Evolutionary conservation across 92 coral and sea anemone genomes (phyloP).

Genomic region (Phenganax marumi): DNA sequence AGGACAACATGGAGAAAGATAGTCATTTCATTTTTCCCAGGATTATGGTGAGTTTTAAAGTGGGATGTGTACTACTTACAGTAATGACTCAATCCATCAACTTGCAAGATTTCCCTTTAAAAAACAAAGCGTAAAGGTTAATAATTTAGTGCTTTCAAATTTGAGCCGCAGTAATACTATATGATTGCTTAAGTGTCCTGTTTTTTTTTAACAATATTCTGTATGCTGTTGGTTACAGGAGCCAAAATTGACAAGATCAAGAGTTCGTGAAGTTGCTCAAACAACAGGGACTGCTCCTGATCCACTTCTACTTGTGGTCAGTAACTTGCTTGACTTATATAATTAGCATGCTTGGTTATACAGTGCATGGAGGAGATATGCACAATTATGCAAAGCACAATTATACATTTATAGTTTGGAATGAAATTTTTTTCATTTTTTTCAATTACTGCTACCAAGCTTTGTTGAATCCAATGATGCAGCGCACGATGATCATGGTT

Average conservation of each 20-base stretch:
- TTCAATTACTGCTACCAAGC: no score
- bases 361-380: no score
- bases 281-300: slow-evolving; percentile 70
- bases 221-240: slow-evolving; percentile 49
- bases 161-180: not conserved
- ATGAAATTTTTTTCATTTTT: no score
- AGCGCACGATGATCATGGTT: no score
- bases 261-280: slow-evolving; percentile 56
- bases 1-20: slow-evolving; percentile 6
- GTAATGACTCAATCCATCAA: no score
- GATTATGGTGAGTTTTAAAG: slow-evolving; percentile 55
- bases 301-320: slow-evolving; percentile 78
- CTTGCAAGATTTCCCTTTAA: no score
- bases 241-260: slow-evolving; percentile 95
- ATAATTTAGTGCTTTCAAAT: not conserved
- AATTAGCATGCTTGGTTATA: no score
- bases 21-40: slow-evolving; percentile 30
- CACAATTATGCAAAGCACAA: no score
- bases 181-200: not conserved
- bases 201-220: not conserved
- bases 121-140: not conserved
- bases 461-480: no score
- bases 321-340: not conserved
- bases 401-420: no score
- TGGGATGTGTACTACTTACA: no score